Evolutionary conservation across 2,797 vertebrate species (phyloP).

Genomic region (Semotilus atromaculatus): DNA sequence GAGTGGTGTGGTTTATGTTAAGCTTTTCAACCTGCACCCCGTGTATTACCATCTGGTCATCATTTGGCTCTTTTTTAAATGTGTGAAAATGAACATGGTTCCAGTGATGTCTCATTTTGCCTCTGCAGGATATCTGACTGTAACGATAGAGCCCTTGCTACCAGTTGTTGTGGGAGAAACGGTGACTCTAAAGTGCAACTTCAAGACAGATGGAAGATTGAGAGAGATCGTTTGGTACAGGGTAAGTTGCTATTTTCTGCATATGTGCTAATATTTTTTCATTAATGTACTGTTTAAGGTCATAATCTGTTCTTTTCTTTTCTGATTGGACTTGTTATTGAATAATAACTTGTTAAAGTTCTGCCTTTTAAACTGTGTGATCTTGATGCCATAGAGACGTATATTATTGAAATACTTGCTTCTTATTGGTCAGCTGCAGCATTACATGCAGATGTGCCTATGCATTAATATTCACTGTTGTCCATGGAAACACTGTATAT

Average conservation of each 20-base stretch:
- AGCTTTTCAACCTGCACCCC: not conserved
- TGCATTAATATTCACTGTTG: not conserved
- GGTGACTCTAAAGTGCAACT: slow-evolving; percentile 98
- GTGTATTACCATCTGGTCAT: slow-evolving; percentile 17
- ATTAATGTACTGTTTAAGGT: not conserved
- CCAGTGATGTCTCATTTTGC: slow-evolving; percentile 36
- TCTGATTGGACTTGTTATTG: not conserved
- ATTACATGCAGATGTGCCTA: not conserved
- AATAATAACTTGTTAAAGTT: not conserved
- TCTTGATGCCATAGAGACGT: not conserved
- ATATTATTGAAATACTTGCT: not conserved
- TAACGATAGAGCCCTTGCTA: slow-evolving; percentile 95
- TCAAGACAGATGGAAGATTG: slow-evolving; percentile 97
- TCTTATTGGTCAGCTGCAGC: not conserved
- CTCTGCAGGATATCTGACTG: slow-evolving; percentile 91
- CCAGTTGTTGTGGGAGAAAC: slow-evolving; percentile 97
- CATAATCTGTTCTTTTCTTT: not conserved
- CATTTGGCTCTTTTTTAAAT: too few species aligned
- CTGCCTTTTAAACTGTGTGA: not conserved
- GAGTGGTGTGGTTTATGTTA: slow-evolving; percentile 3
- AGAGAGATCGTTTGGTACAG: slow-evolving; percentile 98
- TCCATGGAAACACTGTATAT: not conserved
- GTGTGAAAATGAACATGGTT: slow-evolving; percentile 40
- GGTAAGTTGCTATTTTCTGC: slow-evolving; percentile 80
- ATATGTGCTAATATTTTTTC: slow-evolving; percentile 9